Percentiles rank a stretch among this genome's conserved stretches.
Conservation (phyloP, 35 echinoderm and acorn worm species). For the Holothuria glaberrima region DNA sequence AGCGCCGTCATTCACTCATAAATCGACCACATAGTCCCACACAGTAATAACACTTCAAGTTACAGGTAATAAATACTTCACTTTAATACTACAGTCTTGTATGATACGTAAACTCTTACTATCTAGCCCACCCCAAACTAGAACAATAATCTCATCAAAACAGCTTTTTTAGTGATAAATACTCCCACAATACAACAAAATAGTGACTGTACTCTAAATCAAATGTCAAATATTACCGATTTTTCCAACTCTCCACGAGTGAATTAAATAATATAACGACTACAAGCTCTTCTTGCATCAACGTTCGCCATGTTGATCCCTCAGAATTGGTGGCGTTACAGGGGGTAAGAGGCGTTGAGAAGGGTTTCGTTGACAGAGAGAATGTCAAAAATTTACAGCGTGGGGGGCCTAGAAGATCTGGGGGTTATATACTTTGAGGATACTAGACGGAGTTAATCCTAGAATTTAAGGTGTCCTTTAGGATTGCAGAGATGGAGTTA, state of each 20-base stretch:
- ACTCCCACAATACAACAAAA: background rate
- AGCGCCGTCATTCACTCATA: background rate
- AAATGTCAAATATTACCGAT: conserved; percentile 6
- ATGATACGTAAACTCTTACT: background rate
- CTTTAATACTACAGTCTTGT: too few species aligned
- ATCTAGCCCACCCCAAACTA: background rate
- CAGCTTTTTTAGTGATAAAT: background rate
- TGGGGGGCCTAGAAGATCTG: too few species aligned
- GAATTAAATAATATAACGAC: background rate
- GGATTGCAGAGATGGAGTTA: too few species aligned
- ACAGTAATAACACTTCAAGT: background rate
- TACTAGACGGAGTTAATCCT: too few species aligned
- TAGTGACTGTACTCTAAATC: background rate
- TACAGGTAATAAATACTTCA: too few species aligned
- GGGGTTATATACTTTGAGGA: too few species aligned
- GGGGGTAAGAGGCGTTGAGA: too few species aligned
- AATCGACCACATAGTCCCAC: background rate
- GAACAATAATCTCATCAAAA: background rate
- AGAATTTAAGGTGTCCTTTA: too few species aligned
- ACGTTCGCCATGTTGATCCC: too few species aligned
- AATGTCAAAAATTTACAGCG: too few species aligned
- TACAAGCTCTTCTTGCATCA: background rate
- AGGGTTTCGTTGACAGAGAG: too few species aligned
- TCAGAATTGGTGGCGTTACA: too few species aligned
- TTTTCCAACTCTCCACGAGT: background rate